These are phyloP conservation scores for Callyntrura sp. DNA, from an alignment of 2,888 invertebrate species.

Conservation along the genomic window DNA sequence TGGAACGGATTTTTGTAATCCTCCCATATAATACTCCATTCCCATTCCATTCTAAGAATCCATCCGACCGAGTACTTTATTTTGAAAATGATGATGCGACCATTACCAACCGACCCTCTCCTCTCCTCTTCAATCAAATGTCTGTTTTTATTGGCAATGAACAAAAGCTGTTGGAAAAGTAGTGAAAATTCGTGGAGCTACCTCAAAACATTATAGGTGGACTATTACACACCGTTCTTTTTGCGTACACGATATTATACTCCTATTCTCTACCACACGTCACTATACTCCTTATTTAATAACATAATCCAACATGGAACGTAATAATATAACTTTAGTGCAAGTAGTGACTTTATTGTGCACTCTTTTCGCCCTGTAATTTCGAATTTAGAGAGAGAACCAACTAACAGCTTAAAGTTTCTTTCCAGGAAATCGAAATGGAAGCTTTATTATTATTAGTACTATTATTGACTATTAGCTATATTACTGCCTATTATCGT, in stretches of 20 bases:
- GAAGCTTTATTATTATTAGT: constrained; percentile 51
- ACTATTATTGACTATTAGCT: constrained; percentile 35
- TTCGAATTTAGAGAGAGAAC: no score
- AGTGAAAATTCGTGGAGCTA: not conserved
- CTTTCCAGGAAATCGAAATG: constrained; percentile 57
- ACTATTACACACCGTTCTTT: not conserved
- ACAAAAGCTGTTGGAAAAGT: not conserved
- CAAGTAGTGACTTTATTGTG: no score
- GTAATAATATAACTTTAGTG: no score
- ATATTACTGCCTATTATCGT: constrained; percentile 13
- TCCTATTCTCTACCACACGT: no score
- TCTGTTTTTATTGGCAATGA: constrained; percentile 23
- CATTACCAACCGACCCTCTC: constrained; percentile 11
- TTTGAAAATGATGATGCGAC: constrained; percentile 12
- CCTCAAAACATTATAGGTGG: not conserved
- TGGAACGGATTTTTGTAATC: not conserved
- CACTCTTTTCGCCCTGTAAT: no score
- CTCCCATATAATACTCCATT: not conserved
- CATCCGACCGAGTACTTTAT: not conserved
- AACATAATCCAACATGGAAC: no score
- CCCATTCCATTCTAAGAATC: not conserved
- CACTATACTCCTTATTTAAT: no score
- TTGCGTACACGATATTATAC: no score
- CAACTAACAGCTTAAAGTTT: constrained; percentile 37
- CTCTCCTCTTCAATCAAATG: constrained; percentile 37